These are phyloP conservation scores for Hemicrepidius hirtus DNA, from an alignment of 2,888 invertebrate genomes.

Conservation along the genomic window DNA sequence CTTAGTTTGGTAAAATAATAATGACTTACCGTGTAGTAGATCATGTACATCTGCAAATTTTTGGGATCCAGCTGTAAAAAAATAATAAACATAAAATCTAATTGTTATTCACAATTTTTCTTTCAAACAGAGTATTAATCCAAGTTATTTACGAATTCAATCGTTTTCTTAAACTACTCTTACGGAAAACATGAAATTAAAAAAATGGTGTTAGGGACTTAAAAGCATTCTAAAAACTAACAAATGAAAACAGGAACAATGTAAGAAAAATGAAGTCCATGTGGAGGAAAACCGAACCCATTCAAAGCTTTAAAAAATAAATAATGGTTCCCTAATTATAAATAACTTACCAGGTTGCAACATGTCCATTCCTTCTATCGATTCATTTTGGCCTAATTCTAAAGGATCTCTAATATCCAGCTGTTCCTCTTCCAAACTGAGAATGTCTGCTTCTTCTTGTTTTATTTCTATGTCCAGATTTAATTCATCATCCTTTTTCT, in stretches of 20 bases:
- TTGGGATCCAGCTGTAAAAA: constrained; percentile 38
- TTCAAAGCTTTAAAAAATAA: too few species aligned
- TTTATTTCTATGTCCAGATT: constrained; percentile 37
- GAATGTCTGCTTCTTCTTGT: constrained; percentile 28
- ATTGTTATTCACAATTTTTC: too few species aligned
- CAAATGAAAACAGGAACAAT: too few species aligned
- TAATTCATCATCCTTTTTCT: constrained; percentile 27
- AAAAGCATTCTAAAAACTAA: too few species aligned
- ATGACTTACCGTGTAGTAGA: constrained; percentile 37
- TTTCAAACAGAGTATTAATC: too few species aligned
- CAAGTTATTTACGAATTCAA: too few species aligned
- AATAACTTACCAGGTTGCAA: constrained; percentile 37
- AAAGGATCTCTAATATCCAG: constrained; percentile 36
- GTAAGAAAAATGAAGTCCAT: too few species aligned
- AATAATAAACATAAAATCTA: background rate
- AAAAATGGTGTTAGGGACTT: too few species aligned
- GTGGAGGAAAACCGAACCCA: too few species aligned
- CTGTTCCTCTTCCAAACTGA: constrained; percentile 19
- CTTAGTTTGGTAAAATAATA: background rate
- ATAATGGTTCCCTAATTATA: too few species aligned
- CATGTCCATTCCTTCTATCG: constrained; percentile 29
- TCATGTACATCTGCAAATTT: constrained; percentile 34
- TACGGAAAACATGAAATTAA: too few species aligned
- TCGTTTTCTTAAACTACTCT: too few species aligned
- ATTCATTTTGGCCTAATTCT: constrained; percentile 24